phyloP scores from a whole-genome alignment of 2,888 invertebrate species.

The Nemurella pictetii region DNA sequence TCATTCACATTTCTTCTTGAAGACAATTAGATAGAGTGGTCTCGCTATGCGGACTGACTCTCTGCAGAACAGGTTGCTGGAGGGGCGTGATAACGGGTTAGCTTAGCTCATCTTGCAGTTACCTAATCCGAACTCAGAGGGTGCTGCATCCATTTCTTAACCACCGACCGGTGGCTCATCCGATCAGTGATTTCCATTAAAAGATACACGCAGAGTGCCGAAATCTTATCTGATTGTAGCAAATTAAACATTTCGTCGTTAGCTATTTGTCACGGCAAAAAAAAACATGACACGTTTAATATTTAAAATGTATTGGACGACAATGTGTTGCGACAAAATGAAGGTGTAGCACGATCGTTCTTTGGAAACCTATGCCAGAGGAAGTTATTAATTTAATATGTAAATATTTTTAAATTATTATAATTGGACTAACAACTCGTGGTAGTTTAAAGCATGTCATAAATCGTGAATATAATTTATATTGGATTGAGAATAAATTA shows the following conservation, averaged over 20 bases:
- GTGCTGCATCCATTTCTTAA: too few species aligned
- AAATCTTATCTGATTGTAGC: not conserved
- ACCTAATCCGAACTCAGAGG: too few species aligned
- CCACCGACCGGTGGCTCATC: not conserved
- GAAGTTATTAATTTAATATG: constrained; percentile 18
- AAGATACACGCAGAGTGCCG: not conserved
- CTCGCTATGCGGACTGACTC: not conserved
- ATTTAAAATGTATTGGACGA: not conserved
- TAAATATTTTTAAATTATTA: constrained; percentile 20
- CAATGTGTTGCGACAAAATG: not conserved
- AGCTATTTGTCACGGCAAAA: not conserved
- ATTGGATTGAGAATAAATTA: not conserved
- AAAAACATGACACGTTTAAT: not conserved
- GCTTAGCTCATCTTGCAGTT: not conserved
- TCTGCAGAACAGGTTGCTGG: not conserved
- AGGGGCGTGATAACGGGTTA: not conserved
- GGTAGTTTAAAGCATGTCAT: not conserved
- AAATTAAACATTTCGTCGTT: not conserved
- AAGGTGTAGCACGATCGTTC: not conserved
- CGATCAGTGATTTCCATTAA: not conserved
- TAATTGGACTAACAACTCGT: constrained; percentile 2
- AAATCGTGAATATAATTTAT: not conserved
- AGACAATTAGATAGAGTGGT: constrained; percentile 25
- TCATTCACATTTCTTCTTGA: constrained; percentile 12
- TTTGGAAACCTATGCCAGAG: not conserved